Evolutionary conservation across 2,888 invertebrate species (phyloP), one percentile per base, ranked within the genome.

Genomic region (Drepanosiphum platanoidis): DNA sequence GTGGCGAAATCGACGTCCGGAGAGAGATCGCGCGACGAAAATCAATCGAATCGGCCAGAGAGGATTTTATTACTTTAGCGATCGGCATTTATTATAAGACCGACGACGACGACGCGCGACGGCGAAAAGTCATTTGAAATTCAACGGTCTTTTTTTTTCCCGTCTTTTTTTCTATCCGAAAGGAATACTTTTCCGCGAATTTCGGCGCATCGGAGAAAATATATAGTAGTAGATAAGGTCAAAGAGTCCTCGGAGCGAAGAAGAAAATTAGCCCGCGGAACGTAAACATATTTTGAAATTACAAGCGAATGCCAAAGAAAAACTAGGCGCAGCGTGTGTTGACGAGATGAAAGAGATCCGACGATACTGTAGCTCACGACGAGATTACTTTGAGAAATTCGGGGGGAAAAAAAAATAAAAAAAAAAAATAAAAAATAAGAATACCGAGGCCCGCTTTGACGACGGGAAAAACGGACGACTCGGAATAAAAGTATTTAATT

Each of bases 401-500:
- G 5, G 22, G 3, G 52, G 4, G 15, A 0, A 52, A 52, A 52
- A 18, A 18, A n/a, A n/a, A n/a, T n/a, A n/a, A n/a, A n/a, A n/a
- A n/a, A n/a, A n/a, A n/a, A n/a, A n/a, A n/a, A n/a, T n/a, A n/a
- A n/a, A n/a, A n/a, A n/a, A n/a, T n/a, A n/a, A n/a, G n/a, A n/a
- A n/a, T n/a, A n/a, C n/a, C n/a, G n/a, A 5, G 52, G 52, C 18
- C 18, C 52, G 5, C 22, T 52, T 52, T 52, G 4, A 18, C 22
- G 52, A n/a, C n/a, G n/a, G n/a, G n/a, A 22, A 52, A 32, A 22
- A 22, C 3, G 32, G 27, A 22, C 8, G 27, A 74, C 11, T 46
- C 22, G 18, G 5, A 46, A 30, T 74, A 74, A 74, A 34, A 75
- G 34, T 58, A 75, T 75, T 34, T 34, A n/a, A 75, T 27, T 34